Percentiles rank a stretch among this genome's conserved stretches.
Conservation (phyloP, 1,140 invertebrate species). For the Drosophila athabasca region DNA sequence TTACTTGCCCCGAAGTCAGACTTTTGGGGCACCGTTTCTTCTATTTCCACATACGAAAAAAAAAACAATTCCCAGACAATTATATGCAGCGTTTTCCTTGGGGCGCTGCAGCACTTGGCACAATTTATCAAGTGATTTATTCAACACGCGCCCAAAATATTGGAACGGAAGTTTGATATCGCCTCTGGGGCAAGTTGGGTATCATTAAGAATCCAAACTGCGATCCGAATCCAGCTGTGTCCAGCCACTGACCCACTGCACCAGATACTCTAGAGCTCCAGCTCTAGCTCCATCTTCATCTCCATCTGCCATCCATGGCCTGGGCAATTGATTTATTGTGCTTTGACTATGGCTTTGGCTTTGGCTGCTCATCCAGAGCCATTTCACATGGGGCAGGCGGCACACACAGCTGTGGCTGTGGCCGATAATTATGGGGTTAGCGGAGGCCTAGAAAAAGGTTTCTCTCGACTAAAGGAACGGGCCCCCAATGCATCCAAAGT, state of each 20-base stretch:
- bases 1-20: too few species aligned
- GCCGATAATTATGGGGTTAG: slow-evolving; percentile 65
- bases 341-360: slow-evolving; percentile 11
- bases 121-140: slow-evolving; percentile 79
- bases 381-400: slow-evolving; percentile 56
- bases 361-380: slow-evolving; percentile 67
- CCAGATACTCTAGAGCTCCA: slow-evolving; percentile 40
- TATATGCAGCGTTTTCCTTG: slow-evolving; percentile 37
- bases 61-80: slow-evolving; percentile 28
- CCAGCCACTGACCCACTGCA: slow-evolving; percentile 71
- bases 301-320: slow-evolving; percentile 38
- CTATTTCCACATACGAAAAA: not conserved
- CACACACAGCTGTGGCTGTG: slow-evolving; percentile 47
- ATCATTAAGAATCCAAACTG: slow-evolving; percentile 60
- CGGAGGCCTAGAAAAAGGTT: slow-evolving; percentile 25
- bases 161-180: slow-evolving; percentile 35
- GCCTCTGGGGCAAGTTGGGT: slow-evolving; percentile 26
- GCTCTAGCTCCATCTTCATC: slow-evolving; percentile 31
- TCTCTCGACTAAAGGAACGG: slow-evolving; percentile 43
- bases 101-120: slow-evolving; percentile 58
- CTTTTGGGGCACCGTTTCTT: not conserved
- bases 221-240: slow-evolving; percentile 55
- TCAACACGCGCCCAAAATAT: slow-evolving; percentile 60
- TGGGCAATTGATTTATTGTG: slow-evolving; percentile 68
- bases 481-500: slow-evolving; percentile 49